Percentiles rank a stretch among this genome's conserved stretches.
phyloP scores from a whole-genome alignment of 1,140 invertebrate genomes.

The Neotoxoptera formosana region DNA sequence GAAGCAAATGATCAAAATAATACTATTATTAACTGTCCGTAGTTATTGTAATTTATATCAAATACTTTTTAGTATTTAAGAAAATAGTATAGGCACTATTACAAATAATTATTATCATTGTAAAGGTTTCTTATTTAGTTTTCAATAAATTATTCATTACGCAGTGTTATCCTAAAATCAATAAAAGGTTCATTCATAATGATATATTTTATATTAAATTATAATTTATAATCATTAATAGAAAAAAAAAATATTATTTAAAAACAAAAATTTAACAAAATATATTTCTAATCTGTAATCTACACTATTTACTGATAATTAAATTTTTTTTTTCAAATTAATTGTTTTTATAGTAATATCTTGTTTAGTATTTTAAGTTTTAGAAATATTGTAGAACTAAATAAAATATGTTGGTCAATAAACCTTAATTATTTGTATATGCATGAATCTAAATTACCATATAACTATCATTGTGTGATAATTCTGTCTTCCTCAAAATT shows the following conservation, averaged over 20 bases:
- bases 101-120: background rate
- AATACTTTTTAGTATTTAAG: background rate
- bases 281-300: background rate
- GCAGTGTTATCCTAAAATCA: background rate
- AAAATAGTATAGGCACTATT: background rate
- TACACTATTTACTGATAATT: background rate
- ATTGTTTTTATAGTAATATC: background rate
- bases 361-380: background rate
- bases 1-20: slow-evolving; percentile 33
- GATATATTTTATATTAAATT: background rate
- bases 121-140: background rate
- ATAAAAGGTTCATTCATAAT: background rate
- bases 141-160: background rate
- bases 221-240: background rate
- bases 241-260: background rate
- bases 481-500: background rate
- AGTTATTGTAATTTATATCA: background rate
- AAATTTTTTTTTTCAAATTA: background rate
- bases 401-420: background rate
- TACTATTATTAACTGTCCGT: background rate
- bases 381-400: background rate
- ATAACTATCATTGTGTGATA: background rate
- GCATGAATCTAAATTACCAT: background rate
- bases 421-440: background rate
- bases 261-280: background rate